Evolutionary conservation across 2,113 vertebrate genomes (phyloP).

Genomic region (Chaenocephalus aceratus): DNA sequence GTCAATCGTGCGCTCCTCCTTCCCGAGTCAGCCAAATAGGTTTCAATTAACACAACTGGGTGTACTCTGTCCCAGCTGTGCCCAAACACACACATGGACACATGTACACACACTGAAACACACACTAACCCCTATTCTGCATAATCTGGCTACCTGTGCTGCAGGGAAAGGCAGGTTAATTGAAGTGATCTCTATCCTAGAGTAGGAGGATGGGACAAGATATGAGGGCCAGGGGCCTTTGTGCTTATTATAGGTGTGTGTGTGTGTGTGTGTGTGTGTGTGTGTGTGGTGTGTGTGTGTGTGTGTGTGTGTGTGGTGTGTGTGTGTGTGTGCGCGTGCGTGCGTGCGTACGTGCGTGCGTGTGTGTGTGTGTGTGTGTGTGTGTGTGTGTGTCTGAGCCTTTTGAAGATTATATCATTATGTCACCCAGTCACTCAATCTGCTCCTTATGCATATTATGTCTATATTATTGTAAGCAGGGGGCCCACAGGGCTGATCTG

Average conservation of each 20-base stretch:
- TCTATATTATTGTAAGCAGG: slow-evolving; percentile 65
- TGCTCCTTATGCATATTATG: slow-evolving; percentile 65
- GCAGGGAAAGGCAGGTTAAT: slow-evolving; percentile 74
- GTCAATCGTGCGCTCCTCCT: slow-evolving; percentile 29
- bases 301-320: slow-evolving; percentile 14
- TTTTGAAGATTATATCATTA: slow-evolving; percentile 73
- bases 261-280: slow-evolving; percentile 7
- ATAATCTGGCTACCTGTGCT: slow-evolving; percentile 62
- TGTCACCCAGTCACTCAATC: slow-evolving; percentile 66
- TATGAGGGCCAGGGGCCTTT: slow-evolving; percentile 43
- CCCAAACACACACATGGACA: background rate
- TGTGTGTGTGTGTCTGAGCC: background rate
- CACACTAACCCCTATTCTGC: slow-evolving; percentile 37
- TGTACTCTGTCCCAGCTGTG: slow-evolving; percentile 32
- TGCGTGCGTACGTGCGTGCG: too few relatives aligned
- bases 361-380: slow-evolving; percentile 17
- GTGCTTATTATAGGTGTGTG: slow-evolving; percentile 9
- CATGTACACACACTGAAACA: background rate
- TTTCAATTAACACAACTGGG: slow-evolving; percentile 79
- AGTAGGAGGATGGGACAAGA: slow-evolving; percentile 56
- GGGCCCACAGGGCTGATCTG: slow-evolving; percentile 40
- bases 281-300: too few relatives aligned
- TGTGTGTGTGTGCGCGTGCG: slow-evolving; percentile 5
- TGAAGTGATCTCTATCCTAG: slow-evolving; percentile 75
- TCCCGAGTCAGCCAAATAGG: slow-evolving; percentile 55